Conservation (phyloP, 2,888 invertebrate genomes). For the Heliconius cydno region DNA sequence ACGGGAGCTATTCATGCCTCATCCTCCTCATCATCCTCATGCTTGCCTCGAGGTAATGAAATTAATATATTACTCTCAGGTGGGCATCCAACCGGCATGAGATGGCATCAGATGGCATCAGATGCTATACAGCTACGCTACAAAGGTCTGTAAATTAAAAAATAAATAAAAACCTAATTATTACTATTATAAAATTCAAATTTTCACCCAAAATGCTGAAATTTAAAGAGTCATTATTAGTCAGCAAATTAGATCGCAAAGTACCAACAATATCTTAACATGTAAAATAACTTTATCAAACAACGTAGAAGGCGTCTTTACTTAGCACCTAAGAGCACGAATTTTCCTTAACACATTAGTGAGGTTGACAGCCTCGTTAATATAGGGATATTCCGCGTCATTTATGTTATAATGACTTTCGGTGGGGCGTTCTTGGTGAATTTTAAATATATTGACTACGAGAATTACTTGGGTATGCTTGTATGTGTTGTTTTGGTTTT, state of each 20-base stretch:
- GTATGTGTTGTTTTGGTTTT: too few relatives aligned
- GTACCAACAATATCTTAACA: constrained; percentile 4
- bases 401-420: constrained; percentile 17
- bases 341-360: constrained; percentile 31
- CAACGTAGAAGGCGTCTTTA: constrained; percentile 25
- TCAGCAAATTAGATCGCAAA: constrained; percentile 15
- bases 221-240: background rate
- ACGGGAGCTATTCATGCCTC: too few relatives aligned
- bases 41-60: too few relatives aligned
- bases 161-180: background rate
- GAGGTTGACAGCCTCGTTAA: constrained; percentile 22
- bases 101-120: background rate
- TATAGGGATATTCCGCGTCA: constrained; percentile 26
- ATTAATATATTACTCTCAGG: too few relatives aligned
- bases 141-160: background rate
- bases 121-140: background rate
- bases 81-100: too few relatives aligned
- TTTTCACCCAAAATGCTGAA: background rate
- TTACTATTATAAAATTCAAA: background rate
- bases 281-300: constrained; percentile 28
- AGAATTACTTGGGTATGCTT: background rate
- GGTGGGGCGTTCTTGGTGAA: background rate
- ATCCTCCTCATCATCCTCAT: too few relatives aligned
- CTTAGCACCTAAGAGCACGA: constrained; percentile 20
- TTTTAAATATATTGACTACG: constrained; percentile 4